Base-by-base conservation (phyloP, 2,888 invertebrate genomes). In the Xestoiulus laeticollis region DNA sequence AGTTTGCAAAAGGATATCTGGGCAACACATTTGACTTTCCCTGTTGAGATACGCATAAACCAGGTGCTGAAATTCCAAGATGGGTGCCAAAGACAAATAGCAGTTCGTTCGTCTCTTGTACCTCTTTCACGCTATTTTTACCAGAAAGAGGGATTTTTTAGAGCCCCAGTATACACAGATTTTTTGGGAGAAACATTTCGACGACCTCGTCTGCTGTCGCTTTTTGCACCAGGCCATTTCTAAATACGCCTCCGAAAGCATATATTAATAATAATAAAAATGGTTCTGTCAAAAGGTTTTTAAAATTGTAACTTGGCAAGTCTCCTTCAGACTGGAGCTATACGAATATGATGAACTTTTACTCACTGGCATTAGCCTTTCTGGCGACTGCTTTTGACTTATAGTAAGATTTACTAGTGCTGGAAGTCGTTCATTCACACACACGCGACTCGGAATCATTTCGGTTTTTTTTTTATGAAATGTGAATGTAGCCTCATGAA, bases 51-150 rank as follows among this genome's bases (percentile, higher is more conserved):
- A 3, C 85, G 38, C 44, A 38, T 38, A 85, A 85, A 85, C 85
- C 85, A 85, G 85, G 85, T 85, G 85, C 85, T 85, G 85, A 85
- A 44, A 85, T 85, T 85, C 85, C 85, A 85, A 33, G 85, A 32
- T 44, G 38, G n/a, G 85, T 85, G 85, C 85, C 85, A 85, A 38
- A 85, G 85, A 38, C 85, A 38, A 85, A 85, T 85, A 85, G 19
- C 85, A 85, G 85, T n/a, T 32, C 59, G 22, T 59, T 22, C 30
- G 30, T 30, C 22, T 22, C 12, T 0, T 19, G 10, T 8, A 22
- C 78, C 22, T 68, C 22, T 4, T 68, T 1, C 22, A 68, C 68
- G 22, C 78, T 78, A 78, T 78, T 78, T 78, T 78, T 78, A 22
- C 30, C 30, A n/a, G n/a, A 22, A 78, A 78, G 14, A 78, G 5